A percentile compares a stretch with the other conserved stretches of the same genome.
These are phyloP conservation scores for Seriola rivoliana DNA, from an alignment of 2,113 vertebrate genomes.

Conservation along the genomic window DNA sequence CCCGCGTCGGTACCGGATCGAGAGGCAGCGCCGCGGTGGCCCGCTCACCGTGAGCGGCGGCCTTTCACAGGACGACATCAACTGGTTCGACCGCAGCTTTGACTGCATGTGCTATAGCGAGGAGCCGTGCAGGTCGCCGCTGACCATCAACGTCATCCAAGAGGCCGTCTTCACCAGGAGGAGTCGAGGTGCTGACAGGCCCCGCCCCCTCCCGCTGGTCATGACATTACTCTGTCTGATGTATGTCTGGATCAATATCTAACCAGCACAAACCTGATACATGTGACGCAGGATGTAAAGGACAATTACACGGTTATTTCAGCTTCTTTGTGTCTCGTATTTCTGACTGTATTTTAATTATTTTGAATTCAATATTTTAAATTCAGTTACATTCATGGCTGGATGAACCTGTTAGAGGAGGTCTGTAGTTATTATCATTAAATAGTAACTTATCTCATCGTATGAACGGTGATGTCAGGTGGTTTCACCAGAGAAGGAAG, in stretches of 20 bases:
- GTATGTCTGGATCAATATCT: not conserved
- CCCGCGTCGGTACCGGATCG: slow-evolving; percentile 72
- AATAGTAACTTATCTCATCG: no score
- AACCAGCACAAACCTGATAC: not conserved
- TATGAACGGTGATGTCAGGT: no score
- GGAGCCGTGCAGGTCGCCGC: slow-evolving; percentile 57
- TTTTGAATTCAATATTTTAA: not conserved
- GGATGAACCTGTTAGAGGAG: no score
- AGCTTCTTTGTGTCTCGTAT: not conserved
- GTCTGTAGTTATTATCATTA: no score
- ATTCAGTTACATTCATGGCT: no score
- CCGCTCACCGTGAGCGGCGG: slow-evolving; percentile 78
- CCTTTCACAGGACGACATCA: slow-evolving; percentile 81
- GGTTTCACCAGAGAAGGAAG: no score
- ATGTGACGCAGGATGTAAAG: not conserved
- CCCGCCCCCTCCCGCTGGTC: not conserved
- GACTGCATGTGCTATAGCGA: slow-evolving; percentile 84
- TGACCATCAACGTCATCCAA: not conserved
- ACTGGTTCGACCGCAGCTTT: slow-evolving; percentile 79
- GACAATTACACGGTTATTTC: not conserved
- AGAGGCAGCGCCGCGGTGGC: slow-evolving; percentile 11
- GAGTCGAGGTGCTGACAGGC: no score
- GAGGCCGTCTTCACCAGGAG: accelerated
- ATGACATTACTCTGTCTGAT: slow-evolving; percentile 2
- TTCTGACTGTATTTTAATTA: not conserved